Evolutionary conservation across 2,113 vertebrate species (phyloP).

Genomic region (Brevimyrus niger): DNA sequence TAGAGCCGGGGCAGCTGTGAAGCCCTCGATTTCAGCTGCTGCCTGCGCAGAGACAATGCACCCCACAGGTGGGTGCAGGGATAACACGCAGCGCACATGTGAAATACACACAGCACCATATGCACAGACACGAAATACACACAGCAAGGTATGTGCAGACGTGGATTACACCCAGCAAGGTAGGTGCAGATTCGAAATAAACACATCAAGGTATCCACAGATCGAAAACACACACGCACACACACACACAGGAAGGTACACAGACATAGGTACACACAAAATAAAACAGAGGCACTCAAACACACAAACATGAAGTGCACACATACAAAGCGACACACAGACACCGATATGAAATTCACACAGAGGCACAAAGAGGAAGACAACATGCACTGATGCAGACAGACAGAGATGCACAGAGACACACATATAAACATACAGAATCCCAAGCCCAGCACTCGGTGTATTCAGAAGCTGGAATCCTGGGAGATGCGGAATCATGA

Average conservation of each 20-base stretch:
- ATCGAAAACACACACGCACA: background rate
- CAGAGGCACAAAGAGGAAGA: constrained; percentile 10
- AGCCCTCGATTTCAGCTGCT: background rate
- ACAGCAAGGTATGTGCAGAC: background rate
- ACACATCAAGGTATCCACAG: too few species aligned
- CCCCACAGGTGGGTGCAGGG: background rate
- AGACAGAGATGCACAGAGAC: background rate
- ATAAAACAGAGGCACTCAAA: background rate
- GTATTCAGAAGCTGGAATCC: background rate
- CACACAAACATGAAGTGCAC: background rate
- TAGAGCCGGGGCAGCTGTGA: background rate
- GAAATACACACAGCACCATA: background rate
- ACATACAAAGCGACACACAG: constrained; percentile 2
- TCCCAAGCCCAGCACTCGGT: background rate
- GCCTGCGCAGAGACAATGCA: background rate
- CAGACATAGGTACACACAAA: background rate
- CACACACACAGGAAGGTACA: background rate
- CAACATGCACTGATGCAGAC: background rate
- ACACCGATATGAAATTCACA: background rate
- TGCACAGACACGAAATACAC: background rate
- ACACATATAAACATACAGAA: too few species aligned
- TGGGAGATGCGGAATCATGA: background rate
- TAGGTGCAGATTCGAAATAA: too few species aligned
- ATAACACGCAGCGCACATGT: background rate
- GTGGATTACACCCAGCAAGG: background rate